These are phyloP conservation scores for Rostratula benghalensis DNA, from an alignment of 2,113 vertebrate genomes.

Conservation along the genomic window DNA sequence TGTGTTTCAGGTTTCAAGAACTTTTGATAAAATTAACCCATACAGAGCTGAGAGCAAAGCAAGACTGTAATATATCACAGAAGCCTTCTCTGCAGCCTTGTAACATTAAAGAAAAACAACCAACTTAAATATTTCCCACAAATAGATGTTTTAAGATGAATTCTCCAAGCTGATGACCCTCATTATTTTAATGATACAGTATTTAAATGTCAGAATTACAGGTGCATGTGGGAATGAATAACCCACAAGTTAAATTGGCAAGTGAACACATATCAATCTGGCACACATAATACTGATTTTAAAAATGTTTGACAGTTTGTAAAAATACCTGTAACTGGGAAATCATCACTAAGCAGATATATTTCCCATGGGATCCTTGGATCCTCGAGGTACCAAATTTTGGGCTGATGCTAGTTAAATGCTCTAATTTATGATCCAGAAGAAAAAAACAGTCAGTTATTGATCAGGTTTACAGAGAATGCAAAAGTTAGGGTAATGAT, in stretches of 20 bases:
- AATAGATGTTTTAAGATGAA: background rate
- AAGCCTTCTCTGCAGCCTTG: background rate
- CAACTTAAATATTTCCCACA: background rate
- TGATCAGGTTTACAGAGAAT: background rate
- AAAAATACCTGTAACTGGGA: constrained; percentile 39
- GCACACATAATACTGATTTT: background rate
- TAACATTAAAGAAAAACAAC: background rate
- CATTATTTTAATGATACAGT: background rate
- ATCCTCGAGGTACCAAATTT: background rate
- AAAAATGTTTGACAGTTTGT: background rate
- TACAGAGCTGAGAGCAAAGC: background rate
- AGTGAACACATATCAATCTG: background rate
- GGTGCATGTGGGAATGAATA: background rate
- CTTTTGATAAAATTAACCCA: constrained; percentile 29
- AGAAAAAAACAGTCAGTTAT: background rate
- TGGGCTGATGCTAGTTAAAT: background rate
- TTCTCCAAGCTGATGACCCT: background rate
- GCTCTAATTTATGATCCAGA: background rate
- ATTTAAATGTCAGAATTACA: background rate
- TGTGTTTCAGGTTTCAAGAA: background rate
- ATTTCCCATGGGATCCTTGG: background rate
- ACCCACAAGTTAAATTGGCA: background rate
- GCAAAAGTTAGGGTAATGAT: background rate
- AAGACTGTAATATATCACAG: background rate
- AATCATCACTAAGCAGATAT: background rate